Conservation (phyloP, 2,797 vertebrate genomes). For the Melanotaenia maccullochi region DNA sequence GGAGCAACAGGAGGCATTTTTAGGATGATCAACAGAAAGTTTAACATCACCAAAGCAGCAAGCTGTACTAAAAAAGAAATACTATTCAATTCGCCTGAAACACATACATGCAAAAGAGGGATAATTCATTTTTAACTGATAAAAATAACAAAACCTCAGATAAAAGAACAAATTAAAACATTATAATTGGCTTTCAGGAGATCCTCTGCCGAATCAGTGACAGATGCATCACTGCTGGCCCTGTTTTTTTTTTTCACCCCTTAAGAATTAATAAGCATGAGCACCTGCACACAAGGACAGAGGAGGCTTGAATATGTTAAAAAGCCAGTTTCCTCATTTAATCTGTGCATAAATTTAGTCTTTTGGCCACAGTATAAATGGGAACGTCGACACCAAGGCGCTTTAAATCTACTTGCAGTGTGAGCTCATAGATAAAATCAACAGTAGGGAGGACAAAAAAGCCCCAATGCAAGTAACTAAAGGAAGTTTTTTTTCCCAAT, state of each 20-base stretch:
- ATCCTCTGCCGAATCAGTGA: background rate
- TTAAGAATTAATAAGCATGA: background rate
- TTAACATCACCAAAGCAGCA: background rate
- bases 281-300: background rate
- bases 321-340: background rate
- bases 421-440: too few relatives aligned
- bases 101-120: background rate
- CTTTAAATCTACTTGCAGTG: background rate
- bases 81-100: background rate
- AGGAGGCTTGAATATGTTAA: background rate
- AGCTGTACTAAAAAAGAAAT: background rate
- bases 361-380: background rate
- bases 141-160: background rate
- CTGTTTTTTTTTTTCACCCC: background rate
- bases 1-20: background rate
- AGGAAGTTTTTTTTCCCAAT: background rate
- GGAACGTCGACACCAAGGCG: background rate
- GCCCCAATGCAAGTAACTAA: background rate
- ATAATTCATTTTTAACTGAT: background rate
- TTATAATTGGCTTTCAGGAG: background rate
- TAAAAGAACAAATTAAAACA: background rate
- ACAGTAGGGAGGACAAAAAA: too few relatives aligned
- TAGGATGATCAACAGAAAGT: background rate
- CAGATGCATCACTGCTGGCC: background rate
- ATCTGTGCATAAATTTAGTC: background rate